Evolutionary conservation across 2,888 invertebrate species (phyloP).

Genomic region (Sabatieria punctata): DNA sequence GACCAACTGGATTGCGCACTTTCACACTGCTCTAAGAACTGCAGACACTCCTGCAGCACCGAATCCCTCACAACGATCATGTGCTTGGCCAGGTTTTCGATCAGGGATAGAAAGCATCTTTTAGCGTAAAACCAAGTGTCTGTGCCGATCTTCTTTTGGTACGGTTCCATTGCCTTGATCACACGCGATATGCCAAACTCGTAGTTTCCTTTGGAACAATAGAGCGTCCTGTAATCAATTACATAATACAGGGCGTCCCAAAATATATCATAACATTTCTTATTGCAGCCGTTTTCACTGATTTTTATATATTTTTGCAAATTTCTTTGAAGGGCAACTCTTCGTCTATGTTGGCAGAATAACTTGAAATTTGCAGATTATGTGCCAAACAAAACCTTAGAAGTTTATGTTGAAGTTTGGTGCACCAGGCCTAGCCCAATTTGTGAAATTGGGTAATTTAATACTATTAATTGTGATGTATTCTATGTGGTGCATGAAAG

Average conservation of each 20-base stretch:
- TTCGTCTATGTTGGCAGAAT: no score
- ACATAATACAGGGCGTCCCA: constrained; percentile 1
- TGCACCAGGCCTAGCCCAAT: no score
- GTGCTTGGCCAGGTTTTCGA: constrained; percentile 75
- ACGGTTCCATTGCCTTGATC: constrained; percentile 86
- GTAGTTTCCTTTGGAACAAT: constrained; percentile 95
- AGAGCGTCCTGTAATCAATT: constrained; percentile 52
- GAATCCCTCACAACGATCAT: constrained; percentile 69
- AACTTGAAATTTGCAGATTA: no score
- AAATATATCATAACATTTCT: no score
- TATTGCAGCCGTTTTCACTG: no score
- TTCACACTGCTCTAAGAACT: constrained; percentile 76
- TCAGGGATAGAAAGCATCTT: constrained; percentile 75
- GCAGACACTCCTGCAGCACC: constrained; percentile 66
- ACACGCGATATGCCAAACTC: constrained; percentile 95
- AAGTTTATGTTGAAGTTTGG: no score
- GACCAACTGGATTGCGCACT: constrained; percentile 24
- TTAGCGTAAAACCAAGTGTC: constrained; percentile 98
- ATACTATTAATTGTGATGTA: no score
- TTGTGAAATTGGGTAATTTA: no score
- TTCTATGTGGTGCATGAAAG: no score
- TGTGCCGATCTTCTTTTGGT: constrained; percentile 78
- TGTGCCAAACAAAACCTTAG: no score
- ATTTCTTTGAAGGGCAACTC: no score
- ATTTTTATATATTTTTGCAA: no score